Conservation (phyloP, 2,113 vertebrate genomes). For the Platysteira castanea region DNA sequence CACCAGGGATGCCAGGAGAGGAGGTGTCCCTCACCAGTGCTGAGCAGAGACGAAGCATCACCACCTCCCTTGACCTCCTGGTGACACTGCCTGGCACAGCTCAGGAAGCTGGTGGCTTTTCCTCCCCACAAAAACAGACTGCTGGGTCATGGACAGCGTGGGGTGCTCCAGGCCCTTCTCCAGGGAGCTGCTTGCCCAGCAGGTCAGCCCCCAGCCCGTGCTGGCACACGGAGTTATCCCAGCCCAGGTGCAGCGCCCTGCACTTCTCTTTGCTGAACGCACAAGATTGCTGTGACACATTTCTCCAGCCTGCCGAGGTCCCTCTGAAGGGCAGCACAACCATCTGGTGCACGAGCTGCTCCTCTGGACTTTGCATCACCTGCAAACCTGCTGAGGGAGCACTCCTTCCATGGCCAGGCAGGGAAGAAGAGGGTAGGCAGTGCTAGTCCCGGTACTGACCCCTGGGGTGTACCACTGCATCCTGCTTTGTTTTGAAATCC, state of each 20-base stretch:
- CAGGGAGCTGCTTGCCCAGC: neutral
- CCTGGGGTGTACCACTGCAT: neutral
- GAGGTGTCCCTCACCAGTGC: neutral
- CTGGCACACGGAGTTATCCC: neutral
- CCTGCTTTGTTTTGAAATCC: neutral
- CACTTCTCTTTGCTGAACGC: neutral
- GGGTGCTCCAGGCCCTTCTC: neutral
- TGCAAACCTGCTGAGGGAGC: neutral
- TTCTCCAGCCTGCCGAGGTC: neutral
- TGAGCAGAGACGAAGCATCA: neutral
- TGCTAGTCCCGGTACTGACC: fast-evolving
- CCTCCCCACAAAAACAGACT: neutral
- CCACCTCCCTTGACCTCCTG: neutral
- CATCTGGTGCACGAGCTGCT: neutral
- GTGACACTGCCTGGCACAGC: neutral
- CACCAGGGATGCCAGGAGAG: neutral
- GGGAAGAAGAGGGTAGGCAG: neutral
- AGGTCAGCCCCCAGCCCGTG: neutral
- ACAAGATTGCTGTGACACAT: neutral
- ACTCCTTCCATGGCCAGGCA: neutral
- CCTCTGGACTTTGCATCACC: neutral
- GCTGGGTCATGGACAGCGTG: neutral
- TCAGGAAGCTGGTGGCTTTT: neutral
- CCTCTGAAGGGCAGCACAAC: neutral
- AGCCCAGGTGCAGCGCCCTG: neutral